phyloP scores from a whole-genome alignment of 1,140 invertebrate genomes.

The Cherax destructor region DNA sequence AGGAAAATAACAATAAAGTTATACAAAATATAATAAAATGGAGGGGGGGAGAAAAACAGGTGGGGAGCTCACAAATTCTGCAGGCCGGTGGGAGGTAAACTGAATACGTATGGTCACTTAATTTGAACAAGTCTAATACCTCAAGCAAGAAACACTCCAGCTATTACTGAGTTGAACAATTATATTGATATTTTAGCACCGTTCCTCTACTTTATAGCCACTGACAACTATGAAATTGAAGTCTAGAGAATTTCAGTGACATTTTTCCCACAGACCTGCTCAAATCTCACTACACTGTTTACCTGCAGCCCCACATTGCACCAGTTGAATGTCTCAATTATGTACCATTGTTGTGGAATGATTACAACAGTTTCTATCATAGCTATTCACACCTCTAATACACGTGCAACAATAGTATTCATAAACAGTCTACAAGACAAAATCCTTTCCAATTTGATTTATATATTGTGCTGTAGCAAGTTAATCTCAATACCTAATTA shows the following conservation, averaged over 20 bases:
- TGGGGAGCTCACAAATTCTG: conserved; percentile 22
- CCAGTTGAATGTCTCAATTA: conserved; percentile 61
- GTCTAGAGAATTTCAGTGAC: not conserved
- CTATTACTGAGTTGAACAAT: not conserved
- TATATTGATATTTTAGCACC: not conserved
- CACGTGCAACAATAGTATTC: conserved; percentile 32
- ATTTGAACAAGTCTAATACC: too few relatives aligned
- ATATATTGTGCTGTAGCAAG: not conserved
- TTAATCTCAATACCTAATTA: not conserved
- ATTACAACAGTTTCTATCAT: conserved; percentile 38
- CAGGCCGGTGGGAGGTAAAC: not conserved
- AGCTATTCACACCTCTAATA: conserved; percentile 28
- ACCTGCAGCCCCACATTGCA: conserved; percentile 52
- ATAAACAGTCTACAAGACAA: conserved; percentile 3
- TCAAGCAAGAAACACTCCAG: not conserved
- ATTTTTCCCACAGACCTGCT: conserved; percentile 24
- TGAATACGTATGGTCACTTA: too few relatives aligned
- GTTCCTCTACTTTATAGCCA: not conserved
- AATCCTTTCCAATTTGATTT: not conserved
- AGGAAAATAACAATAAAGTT: conserved; percentile 16
- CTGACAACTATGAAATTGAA: not conserved
- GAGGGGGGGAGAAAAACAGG: conserved; percentile 7
- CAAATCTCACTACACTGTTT: conserved; percentile 6
- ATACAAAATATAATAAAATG: conserved; percentile 27
- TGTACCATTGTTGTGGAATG: conserved; percentile 65